A percentile compares a stretch with the other conserved stretches of the same genome.
These are phyloP conservation scores for Sturnira hondurensis DNA, from an alignment of 2,113 vertebrate genomes.

Conservation along the genomic window DNA sequence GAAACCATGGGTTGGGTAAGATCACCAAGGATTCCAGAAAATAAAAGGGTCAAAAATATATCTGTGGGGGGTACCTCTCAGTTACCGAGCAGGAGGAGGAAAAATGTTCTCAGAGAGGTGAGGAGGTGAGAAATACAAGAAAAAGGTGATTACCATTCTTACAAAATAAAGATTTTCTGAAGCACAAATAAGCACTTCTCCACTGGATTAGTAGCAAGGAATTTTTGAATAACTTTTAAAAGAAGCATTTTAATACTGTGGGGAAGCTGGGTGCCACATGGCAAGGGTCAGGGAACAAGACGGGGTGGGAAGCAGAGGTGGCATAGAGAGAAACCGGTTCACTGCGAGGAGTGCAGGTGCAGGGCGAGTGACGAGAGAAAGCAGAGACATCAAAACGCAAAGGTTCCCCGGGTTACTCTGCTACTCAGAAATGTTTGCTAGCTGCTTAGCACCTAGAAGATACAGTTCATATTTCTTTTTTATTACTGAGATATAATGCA, in stretches of 20 bases:
- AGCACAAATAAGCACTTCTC: not conserved
- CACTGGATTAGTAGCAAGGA: not conserved
- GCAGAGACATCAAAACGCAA: not conserved
- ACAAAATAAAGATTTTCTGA: not conserved
- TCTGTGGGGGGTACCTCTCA: not conserved
- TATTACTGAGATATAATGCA: not conserved
- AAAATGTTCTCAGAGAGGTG: not conserved
- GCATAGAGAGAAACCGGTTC: not conserved
- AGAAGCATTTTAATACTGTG: not conserved
- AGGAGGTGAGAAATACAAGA: not conserved
- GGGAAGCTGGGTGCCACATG: not conserved
- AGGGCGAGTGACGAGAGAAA: not conserved
- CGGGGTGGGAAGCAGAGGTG: not conserved
- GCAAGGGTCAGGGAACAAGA: not conserved
- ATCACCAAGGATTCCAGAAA: not conserved
- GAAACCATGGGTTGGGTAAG: not conserved
- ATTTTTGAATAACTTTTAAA: not conserved
- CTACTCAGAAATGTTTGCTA: not conserved
- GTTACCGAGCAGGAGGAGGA: not conserved
- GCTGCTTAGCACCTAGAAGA: not conserved
- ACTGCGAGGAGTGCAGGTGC: not conserved
- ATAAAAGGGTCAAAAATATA: not conserved
- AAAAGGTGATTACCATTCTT: not conserved
- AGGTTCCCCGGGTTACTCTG: not conserved
- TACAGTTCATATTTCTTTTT: not conserved